Evolutionary conservation across 1,140 invertebrate genomes (phyloP).

Genomic region (Parasteatoda tepidariorum): DNA sequence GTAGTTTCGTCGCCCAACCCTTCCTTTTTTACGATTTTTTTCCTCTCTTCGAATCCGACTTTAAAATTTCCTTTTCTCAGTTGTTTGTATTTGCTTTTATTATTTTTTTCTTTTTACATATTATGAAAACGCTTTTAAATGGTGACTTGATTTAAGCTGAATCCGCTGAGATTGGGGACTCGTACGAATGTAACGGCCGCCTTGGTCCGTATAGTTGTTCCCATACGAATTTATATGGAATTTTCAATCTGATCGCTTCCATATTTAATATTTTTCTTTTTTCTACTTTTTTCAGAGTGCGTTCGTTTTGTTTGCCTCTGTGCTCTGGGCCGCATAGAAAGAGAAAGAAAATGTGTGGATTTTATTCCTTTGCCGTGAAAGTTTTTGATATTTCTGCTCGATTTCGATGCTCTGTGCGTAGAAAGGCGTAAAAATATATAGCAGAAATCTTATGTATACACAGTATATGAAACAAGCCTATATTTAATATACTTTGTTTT

Average conservation of each 20-base stretch:
- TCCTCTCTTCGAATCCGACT: neutral
- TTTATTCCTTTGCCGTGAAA: too few relatives aligned
- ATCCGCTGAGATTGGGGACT: conserved; percentile 13
- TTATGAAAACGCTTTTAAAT: conserved; percentile 48
- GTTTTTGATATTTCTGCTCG: too few relatives aligned
- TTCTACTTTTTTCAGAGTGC: neutral
- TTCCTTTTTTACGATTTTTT: conserved; percentile 44
- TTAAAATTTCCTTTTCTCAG: conserved; percentile 21
- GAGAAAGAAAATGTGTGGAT: too few relatives aligned
- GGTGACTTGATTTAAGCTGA: conserved; percentile 46
- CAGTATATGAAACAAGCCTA: too few relatives aligned
- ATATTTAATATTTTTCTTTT: conserved; percentile 53
- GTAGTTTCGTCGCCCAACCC: too few relatives aligned
- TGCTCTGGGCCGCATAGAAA: too few relatives aligned
- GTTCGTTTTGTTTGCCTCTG: too few relatives aligned
- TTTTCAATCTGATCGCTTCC: conserved; percentile 47
- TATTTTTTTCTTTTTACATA: conserved; percentile 7
- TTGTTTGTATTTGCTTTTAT: conserved; percentile 52
- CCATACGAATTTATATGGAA: conserved; percentile 11
- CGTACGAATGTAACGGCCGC: conserved; percentile 7
- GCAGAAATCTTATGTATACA: too few relatives aligned
- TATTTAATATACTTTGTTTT: too few relatives aligned
- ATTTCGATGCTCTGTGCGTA: too few relatives aligned
- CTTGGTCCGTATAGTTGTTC: neutral
- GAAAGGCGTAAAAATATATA: too few relatives aligned